These are phyloP conservation scores for Galbula dea DNA, from an alignment of 2,113 vertebrate genomes.

Conservation along the genomic window DNA sequence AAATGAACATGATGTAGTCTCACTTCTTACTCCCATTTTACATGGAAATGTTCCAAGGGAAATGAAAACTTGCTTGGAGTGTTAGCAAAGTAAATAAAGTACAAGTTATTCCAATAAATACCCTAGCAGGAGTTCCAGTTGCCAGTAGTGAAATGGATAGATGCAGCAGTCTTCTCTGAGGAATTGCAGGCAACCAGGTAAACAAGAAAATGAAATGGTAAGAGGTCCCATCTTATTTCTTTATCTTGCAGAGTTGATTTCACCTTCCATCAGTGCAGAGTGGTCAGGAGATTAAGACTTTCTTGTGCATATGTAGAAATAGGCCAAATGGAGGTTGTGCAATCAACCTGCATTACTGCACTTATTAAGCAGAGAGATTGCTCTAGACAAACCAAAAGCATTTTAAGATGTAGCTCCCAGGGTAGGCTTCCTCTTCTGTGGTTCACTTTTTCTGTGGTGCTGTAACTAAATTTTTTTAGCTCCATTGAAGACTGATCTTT, in stretches of 20 bases:
- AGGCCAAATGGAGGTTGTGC: neutral
- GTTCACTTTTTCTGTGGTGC: neutral
- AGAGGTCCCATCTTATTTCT: neutral
- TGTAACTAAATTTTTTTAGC: neutral
- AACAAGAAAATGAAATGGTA: neutral
- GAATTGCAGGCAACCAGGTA: neutral
- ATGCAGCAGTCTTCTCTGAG: neutral
- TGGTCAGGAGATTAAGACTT: neutral
- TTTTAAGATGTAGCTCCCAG: neutral
- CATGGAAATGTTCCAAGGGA: slow-evolving; percentile 24
- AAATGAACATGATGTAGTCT: neutral
- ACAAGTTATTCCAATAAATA: neutral
- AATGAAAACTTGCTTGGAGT: slow-evolving; percentile 14
- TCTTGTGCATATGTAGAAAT: neutral
- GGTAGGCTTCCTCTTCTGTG: neutral
- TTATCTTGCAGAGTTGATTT: neutral
- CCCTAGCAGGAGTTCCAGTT: neutral
- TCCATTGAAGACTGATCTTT: neutral
- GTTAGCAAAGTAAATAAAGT: slow-evolving; percentile 34
- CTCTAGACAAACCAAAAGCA: neutral
- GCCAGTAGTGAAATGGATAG: neutral
- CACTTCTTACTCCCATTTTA: slow-evolving; percentile 16
- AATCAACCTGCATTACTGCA: slow-evolving; percentile 8
- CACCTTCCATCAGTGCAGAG: neutral
- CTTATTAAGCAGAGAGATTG: neutral